phyloP scores from a whole-genome alignment of 2,888 invertebrate genomes.

The Hemaris fuciformis region DNA sequence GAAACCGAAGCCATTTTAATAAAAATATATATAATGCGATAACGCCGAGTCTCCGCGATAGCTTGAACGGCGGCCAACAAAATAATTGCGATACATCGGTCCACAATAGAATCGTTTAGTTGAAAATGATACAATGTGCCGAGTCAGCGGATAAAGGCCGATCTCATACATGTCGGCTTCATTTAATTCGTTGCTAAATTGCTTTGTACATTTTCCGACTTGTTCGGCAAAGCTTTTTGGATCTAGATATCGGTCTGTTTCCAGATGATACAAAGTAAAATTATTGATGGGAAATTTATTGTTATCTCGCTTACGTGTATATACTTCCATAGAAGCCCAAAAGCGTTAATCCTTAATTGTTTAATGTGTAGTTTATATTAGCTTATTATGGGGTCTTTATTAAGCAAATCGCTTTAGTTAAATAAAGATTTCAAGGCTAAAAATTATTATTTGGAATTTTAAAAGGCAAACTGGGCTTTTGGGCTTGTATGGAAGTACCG shows the following conservation, averaged over 20 bases:
- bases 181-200: conserved; percentile 3
- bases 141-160: neutral
- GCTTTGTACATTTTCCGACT: neutral
- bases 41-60: neutral
- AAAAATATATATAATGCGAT: conserved; percentile 3
- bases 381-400: no score
- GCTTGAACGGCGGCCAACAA: conserved; percentile 7
- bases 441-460: no score
- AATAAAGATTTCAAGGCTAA: no score
- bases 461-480: no score
- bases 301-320: neutral
- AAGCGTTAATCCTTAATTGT: no score
- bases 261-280: neutral
- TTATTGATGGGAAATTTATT: neutral
- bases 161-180: neutral
- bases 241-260: neutral
- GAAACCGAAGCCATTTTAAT: conserved; percentile 1
- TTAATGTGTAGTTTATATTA: no score
- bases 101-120: conserved; percentile 9
- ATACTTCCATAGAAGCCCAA: no score
- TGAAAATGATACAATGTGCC: conserved; percentile 8
- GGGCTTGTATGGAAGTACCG: no score
- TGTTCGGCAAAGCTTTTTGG: neutral
- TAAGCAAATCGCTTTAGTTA: no score
- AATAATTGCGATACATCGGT: conserved; percentile 8